Evolutionary conservation across 2,797 vertebrate genomes (phyloP).

Genomic region (Intellagama lesueurii): DNA sequence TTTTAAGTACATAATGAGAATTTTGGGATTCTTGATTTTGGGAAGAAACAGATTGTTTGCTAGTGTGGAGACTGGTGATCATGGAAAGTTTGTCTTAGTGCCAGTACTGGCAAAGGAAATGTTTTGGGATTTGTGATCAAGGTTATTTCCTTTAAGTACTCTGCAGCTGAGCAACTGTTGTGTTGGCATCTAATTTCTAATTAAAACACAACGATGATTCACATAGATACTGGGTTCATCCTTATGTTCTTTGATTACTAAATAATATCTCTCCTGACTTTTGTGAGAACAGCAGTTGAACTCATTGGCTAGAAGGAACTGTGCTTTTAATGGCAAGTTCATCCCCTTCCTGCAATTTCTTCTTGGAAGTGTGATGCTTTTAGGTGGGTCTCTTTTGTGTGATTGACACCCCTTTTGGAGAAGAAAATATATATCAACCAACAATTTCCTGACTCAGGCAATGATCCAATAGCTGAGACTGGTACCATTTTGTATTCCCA

Average conservation of each 20-base stretch:
- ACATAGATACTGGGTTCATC: neutral
- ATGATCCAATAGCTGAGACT: conserved; percentile 36
- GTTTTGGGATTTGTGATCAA: conserved; percentile 12
- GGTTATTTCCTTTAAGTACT: neutral
- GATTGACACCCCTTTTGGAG: neutral
- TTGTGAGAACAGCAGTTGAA: conserved; percentile 1
- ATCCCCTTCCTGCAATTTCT: neutral
- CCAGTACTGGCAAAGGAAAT: neutral
- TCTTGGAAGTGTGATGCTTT: conserved; percentile 22
- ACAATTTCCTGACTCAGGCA: conserved; percentile 28
- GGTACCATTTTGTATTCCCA: conserved; percentile 30
- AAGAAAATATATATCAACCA: neutral
- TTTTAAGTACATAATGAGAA: neutral
- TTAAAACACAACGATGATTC: conserved; percentile 16
- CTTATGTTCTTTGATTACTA: conserved; percentile 12
- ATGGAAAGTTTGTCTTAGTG: neutral
- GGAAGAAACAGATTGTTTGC: neutral
- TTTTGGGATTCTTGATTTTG: neutral
- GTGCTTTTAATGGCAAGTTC: neutral
- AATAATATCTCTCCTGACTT: neutral
- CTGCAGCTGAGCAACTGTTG: conserved; percentile 12
- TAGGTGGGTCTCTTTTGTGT: conserved; percentile 1
- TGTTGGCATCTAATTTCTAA: conserved; percentile 7
- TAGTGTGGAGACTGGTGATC: neutral
- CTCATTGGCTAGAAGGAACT: neutral